phyloP scores from a whole-genome alignment of 2,888 invertebrate species.

The Trilocha varians region DNA sequence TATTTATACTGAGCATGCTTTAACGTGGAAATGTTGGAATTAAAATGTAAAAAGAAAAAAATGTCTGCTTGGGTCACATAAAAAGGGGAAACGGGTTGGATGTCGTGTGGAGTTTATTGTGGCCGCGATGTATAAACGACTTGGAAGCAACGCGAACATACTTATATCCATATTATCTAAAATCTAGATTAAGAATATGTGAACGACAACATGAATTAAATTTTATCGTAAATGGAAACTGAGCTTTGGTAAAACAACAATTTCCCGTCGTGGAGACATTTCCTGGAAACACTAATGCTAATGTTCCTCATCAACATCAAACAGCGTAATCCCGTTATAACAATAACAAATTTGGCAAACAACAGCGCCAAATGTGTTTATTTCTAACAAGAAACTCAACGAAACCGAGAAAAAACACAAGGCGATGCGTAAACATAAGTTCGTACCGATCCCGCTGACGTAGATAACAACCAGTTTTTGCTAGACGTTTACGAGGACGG shows the following conservation, averaged over 20 bases:
- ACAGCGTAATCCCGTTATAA: too few relatives aligned
- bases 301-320: too few relatives aligned
- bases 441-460: conserved; percentile 25
- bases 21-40: neutral
- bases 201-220: too few relatives aligned
- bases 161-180: neutral
- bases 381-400: neutral
- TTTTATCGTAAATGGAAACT: too few relatives aligned
- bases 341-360: too few relatives aligned
- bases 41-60: conserved; percentile 10
- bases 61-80: conserved; percentile 14
- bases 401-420: neutral
- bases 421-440: conserved; percentile 17
- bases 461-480: conserved; percentile 49
- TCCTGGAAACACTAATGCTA: too few relatives aligned
- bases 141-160: conserved; percentile 16
- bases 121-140: conserved; percentile 31
- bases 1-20: neutral
- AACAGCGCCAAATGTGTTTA: neutral
- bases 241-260: too few relatives aligned
- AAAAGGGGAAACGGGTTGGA: conserved; percentile 13
- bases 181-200: too few relatives aligned
- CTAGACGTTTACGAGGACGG: conserved; percentile 28
- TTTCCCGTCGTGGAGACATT: too few relatives aligned
- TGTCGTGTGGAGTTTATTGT: conserved; percentile 33